Evolutionary conservation across 1,140 invertebrate genomes (phyloP).

Genomic region (Apocrypta bakeri): DNA sequence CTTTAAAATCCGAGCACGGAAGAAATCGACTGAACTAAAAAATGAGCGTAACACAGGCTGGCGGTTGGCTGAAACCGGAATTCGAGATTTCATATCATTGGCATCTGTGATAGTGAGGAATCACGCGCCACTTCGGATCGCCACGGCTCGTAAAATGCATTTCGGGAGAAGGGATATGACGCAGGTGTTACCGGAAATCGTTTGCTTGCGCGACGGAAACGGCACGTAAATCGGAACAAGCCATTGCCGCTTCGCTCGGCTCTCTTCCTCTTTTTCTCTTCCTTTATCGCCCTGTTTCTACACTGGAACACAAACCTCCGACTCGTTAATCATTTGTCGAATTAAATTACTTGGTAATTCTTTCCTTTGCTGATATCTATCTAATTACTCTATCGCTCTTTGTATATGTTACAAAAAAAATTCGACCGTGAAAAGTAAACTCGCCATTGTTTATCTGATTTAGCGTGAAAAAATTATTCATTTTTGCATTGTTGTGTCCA

Average conservation of each 20-base stretch:
- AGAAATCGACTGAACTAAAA: not conserved
- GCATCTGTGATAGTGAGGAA: slow-evolving; percentile 34
- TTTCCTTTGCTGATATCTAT: not conserved
- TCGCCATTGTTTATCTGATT: not conserved
- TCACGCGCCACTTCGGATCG: slow-evolving; percentile 53
- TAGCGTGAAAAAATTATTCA: not conserved
- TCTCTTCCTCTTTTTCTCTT: not conserved
- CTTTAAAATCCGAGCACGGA: not conserved
- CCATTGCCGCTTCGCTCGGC: slow-evolving; percentile 34
- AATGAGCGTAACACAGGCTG: not conserved
- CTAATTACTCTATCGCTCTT: not conserved
- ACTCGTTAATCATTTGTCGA: slow-evolving; percentile 7
- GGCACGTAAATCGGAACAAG: slow-evolving; percentile 58
- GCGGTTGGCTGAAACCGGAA: not conserved
- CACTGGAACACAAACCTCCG: not conserved
- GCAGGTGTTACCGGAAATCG: slow-evolving; percentile 59
- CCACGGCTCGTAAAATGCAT: slow-evolving; percentile 57
- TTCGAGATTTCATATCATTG: slow-evolving; percentile 24
- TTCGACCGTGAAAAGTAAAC: no score
- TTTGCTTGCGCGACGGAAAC: slow-evolving; percentile 59
- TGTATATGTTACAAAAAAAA: not conserved
- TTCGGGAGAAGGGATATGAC: slow-evolving; percentile 10
- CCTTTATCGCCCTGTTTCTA: not conserved
- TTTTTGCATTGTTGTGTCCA: not conserved
- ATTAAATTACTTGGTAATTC: not conserved